A percentile compares a stretch with the other conserved stretches of the same genome.
Evolutionary conservation across 1,140 invertebrate genomes (phyloP).

Genomic region (Telenomus remus): DNA sequence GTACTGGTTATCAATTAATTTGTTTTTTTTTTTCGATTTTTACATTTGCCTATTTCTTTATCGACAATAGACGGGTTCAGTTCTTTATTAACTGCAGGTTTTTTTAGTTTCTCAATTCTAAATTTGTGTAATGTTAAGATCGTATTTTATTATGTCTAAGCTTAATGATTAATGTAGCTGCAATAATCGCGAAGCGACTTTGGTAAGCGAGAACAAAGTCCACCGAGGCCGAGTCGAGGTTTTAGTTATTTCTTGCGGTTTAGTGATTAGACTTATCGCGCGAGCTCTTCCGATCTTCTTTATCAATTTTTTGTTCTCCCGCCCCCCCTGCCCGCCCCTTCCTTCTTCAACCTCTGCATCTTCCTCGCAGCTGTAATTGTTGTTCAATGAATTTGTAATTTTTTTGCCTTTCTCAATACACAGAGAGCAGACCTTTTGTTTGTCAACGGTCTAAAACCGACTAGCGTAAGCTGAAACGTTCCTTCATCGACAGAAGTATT

Average conservation of each 20-base stretch:
- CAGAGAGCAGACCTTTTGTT: not conserved
- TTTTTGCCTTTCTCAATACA: not conserved
- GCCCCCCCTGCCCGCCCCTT: not conserved
- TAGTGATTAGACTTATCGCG: constrained; percentile 51
- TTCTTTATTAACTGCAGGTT: not conserved
- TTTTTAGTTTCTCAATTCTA: not conserved
- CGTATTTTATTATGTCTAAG: constrained; percentile 38
- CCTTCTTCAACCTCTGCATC: not conserved
- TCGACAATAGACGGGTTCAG: not conserved
- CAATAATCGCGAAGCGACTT: constrained; percentile 24
- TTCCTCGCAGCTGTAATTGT: not conserved
- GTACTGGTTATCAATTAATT: not conserved
- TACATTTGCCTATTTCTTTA: not conserved
- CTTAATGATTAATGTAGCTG: constrained; percentile 41
- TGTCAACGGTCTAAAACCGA: constrained; percentile 8
- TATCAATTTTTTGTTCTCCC: constrained; percentile 7
- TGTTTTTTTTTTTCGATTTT: not conserved
- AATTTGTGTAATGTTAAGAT: constrained; percentile 21
- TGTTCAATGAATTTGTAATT: not conserved
- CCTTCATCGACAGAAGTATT: constrained; percentile 43
- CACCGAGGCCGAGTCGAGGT: constrained; percentile 43
- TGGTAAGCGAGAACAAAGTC: constrained; percentile 29
- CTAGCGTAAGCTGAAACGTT: constrained; percentile 42
- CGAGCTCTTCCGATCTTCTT: constrained; percentile 49
- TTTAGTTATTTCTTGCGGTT: constrained; percentile 42